A percentile compares a stretch with the other conserved stretches of the same genome.
Evolutionary conservation across 2,888 invertebrate species (phyloP).

Genomic region (Drosophila stalkeri): DNA sequence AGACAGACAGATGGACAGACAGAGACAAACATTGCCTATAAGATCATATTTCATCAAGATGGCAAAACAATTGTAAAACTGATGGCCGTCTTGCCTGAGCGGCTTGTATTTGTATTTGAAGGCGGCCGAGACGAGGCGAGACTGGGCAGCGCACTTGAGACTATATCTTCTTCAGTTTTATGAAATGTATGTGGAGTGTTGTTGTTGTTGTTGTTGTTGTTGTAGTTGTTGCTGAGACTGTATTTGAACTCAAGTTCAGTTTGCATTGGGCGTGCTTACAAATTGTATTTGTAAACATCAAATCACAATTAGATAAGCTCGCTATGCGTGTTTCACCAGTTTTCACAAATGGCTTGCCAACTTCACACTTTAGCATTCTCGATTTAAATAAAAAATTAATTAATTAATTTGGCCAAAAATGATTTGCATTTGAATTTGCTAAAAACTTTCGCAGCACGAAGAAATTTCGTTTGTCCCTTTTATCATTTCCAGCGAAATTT

Average conservation of each 20-base stretch:
- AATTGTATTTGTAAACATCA: slow-evolving; percentile 71
- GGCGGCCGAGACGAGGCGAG: slow-evolving; percentile 40
- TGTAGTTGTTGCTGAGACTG: slow-evolving; percentile 29
- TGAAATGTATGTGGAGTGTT: background rate
- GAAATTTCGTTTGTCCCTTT: slow-evolving; percentile 34
- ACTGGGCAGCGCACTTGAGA: slow-evolving; percentile 33
- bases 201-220: slow-evolving; percentile 17
- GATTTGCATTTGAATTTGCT: slow-evolving; percentile 49
- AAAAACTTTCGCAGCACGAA: slow-evolving; percentile 48
- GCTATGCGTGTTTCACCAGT: slow-evolving; percentile 36
- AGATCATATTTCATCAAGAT: slow-evolving; percentile 72
- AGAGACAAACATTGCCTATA: slow-evolving; percentile 61
- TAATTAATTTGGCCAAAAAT: slow-evolving; percentile 43
- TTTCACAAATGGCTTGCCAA: slow-evolving; percentile 51
- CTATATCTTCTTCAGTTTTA: slow-evolving; percentile 12
- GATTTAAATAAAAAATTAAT: slow-evolving; percentile 40
- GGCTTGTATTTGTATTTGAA: slow-evolving; percentile 63
- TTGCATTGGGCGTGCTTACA: slow-evolving; percentile 32
- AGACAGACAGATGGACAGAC: background rate
- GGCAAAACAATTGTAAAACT: slow-evolving; percentile 58
- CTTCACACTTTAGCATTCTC: slow-evolving; percentile 21
- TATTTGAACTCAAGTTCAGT: slow-evolving; percentile 38
- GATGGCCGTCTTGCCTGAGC: slow-evolving; percentile 75
- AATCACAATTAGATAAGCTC: slow-evolving; percentile 46
- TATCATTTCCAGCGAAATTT: slow-evolving; percentile 55